Percentiles rank a stretch among this genome's conserved stretches.
These are phyloP conservation scores for Cylloceria caligata DNA, from an alignment of 2,888 invertebrate species.

Conservation along the genomic window DNA sequence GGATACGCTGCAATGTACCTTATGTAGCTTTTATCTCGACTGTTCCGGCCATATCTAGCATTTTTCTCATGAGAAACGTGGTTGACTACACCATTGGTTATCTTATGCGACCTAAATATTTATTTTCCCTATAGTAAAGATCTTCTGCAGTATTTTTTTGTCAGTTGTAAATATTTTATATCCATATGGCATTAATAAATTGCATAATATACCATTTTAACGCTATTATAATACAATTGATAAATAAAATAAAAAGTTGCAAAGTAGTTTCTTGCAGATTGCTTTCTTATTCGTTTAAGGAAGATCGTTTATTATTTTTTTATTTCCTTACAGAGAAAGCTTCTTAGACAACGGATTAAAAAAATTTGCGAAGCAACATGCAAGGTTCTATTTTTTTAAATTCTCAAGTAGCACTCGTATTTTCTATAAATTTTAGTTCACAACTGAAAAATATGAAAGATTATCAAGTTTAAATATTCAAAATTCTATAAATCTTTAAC, in stretches of 20 bases:
- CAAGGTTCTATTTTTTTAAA: no score
- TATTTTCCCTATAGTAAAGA: neutral
- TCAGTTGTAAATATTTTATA: neutral
- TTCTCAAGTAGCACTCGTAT: no score
- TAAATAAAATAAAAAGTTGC: neutral
- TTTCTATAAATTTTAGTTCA: no score
- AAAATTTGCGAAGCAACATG: no score
- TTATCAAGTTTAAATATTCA: no score
- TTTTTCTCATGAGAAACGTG: neutral
- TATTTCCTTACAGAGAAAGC: no score
- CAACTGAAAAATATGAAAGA: no score
- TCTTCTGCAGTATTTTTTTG: neutral
- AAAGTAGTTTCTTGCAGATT: no score
- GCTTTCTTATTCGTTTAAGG: no score
- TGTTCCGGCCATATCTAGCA: neutral
- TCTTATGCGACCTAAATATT: neutral
- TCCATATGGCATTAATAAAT: neutral
- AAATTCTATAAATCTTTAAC: no score
- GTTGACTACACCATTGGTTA: neutral
- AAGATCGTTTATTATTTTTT: no score
- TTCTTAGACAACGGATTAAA: no score
- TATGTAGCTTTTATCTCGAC: constrained; percentile 17
- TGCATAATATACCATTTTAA: neutral
- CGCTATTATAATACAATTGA: neutral
- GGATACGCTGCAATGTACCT: constrained; percentile 43